Base-by-base conservation (phyloP, 2,113 vertebrate genomes). In the Esox niger region DNA sequence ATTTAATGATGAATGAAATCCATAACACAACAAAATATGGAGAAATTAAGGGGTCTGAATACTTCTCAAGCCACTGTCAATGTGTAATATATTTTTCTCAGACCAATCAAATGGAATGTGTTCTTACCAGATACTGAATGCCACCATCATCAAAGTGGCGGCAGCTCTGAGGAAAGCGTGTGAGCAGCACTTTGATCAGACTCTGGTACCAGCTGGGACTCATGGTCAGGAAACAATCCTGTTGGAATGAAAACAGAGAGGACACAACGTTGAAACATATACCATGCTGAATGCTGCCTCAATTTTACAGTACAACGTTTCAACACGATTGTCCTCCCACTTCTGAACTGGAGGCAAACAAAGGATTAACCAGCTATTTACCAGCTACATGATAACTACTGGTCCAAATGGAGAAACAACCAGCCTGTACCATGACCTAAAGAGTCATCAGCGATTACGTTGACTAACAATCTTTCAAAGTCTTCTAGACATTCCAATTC, bases 151-250 rank as follows among this genome's bases (percentile, higher is more conserved):
- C 94, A 75, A 99, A 98, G 83, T 98, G 95, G 54, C 97, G 92
- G 80, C 97, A 99, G 89, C 95, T 98, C 88, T 99, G 97, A 17
- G 95, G 95, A 87, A 99, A 99, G 64, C 95, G 94, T 66, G 88
- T 94, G 46, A 98, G 85, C 31, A 98, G 93, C 69, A 98, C 96
- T 77, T 96, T 98, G 82, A 98, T 98, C 57, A 99, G 94, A 84
- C 94, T 96, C 84, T 98, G 97, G 82, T 99, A 99, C 97, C 97
- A 99, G 84, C 92, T 88, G 21, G 94, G 95, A 1, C 94, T 95
- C 97, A 99, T 98, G 38, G 95, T 95, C 66, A 98, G 91, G 88
- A 98, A 98, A 71, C 95, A 98, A 77, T 95, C 96, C 97, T 99
- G 78, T 56, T 67, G 70, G 1, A 49, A 82, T 47, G 70, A 13